Base-by-base conservation (phyloP, 2,888 invertebrate species). In the Epirrita christyi region DNA sequence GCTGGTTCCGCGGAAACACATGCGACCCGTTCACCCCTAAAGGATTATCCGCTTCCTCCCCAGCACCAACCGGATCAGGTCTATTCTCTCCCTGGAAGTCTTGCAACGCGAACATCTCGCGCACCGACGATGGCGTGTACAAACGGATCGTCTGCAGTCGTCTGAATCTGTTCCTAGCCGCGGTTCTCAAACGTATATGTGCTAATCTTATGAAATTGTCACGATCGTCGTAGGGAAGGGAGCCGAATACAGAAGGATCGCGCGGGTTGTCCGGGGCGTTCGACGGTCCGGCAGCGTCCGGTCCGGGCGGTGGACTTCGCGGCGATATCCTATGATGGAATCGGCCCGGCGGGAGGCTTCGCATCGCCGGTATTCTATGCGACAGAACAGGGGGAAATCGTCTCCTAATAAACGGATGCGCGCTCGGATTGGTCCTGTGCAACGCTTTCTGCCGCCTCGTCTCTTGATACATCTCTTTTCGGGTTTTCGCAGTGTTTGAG, bases 131-230 rank as follows among this genome's bases (percentile, higher is more conserved):
- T 2, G 91, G 90, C 13, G 90, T 85, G 54, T 88, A 91, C 28
- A 92, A 59, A 2, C 89, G 82, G 38, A 92, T 88, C 0, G 88
- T 87, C 61, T 92, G 91, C 54, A 90, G 67, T 9, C 90, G 85
- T 32, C 92, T 72, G 61, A 85, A 85, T 41, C 90, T 74, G 46
- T 81, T 86, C 46, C 91, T 74, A 2, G 89, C 87, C 0, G 88
- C 88, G 57, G 88, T 86, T 53, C 90, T 73, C 40, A 90, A 65
- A 49, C 88, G 88, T 77, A 88, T 82, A 54, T 86, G 89, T 43
- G 88, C 90, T 66, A 89, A 78, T 62, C 90, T 79, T 62, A 91
- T 83, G 47, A 89, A 76, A 62, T 88, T 88, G 1, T 88, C 83
- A 63, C 88, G 80, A 60, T 83, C 81, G 60, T 88, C 85, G 61